phyloP scores from a whole-genome alignment of 2,113 vertebrate genomes.

The Alexandromys fortis region DNA sequence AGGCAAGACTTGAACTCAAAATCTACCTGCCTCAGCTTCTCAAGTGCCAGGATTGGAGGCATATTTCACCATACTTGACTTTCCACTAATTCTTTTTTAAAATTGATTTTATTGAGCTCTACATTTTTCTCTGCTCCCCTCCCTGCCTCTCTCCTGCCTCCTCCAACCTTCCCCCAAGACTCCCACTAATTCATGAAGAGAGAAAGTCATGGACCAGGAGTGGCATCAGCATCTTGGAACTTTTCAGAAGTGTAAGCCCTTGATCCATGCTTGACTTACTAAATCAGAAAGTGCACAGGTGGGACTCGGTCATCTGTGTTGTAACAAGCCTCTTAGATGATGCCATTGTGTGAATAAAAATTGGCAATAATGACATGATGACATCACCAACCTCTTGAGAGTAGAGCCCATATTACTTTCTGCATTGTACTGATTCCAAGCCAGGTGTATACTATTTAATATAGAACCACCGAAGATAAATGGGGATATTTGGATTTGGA shows the following conservation, averaged over 20 bases:
- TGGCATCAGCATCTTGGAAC: neutral
- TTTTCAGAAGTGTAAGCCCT: slow-evolving; percentile 14
- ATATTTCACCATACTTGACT: neutral
- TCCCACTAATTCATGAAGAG: neutral
- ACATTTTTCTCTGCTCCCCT: too few species aligned
- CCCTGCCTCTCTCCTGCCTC: too few species aligned
- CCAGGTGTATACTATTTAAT: neutral
- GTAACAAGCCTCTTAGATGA: neutral
- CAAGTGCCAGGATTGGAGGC: neutral
- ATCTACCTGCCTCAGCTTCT: neutral
- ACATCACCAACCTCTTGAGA: neutral
- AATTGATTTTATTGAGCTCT: too few species aligned
- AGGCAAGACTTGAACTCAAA: neutral
- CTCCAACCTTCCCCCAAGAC: too few species aligned
- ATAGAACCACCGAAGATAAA: neutral
- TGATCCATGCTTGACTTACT: neutral
- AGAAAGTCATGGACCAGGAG: neutral
- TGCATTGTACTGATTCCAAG: neutral
- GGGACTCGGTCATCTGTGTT: neutral
- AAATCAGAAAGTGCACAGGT: neutral
- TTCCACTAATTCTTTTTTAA: neutral
- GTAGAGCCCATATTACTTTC: neutral
- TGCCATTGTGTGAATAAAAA: neutral
- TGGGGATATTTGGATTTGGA: neutral
- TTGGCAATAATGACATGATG: neutral